A percentile compares a stretch with the other conserved stretches of the same genome.
phyloP scores from a whole-genome alignment of 2,113 vertebrate species.

The Clarias magur region DNA sequence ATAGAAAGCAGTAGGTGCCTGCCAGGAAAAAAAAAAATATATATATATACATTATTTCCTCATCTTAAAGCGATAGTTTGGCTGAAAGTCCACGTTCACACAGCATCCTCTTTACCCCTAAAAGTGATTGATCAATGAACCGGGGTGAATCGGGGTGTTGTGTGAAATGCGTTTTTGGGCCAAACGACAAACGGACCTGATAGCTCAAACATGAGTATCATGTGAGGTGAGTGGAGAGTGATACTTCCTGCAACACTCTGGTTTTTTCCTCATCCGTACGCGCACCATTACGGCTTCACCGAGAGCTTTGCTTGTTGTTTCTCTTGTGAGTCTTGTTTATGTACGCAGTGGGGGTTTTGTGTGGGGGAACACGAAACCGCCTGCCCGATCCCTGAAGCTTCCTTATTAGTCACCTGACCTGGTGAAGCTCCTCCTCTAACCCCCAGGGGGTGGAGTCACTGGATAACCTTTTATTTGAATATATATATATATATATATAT shows the following conservation, averaged over 20 bases:
- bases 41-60: constrained; percentile 89
- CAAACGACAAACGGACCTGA: constrained; percentile 10
- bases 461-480: constrained; percentile 92
- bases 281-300: constrained; percentile 97
- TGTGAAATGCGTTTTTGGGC: constrained; percentile 23
- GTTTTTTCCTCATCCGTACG: constrained; percentile 96
- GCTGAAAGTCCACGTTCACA: constrained; percentile 14
- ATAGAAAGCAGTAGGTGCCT: constrained; percentile 99
- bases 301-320: constrained; percentile 99
- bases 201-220: constrained; percentile 60
- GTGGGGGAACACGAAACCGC: constrained; percentile 71
- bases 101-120: not conserved
- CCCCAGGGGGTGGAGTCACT: constrained; percentile 79
- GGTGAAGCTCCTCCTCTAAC: constrained; percentile 69
- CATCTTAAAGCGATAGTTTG: constrained; percentile 75
- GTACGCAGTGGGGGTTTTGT: constrained; percentile 86
- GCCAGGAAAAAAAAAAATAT: constrained; percentile 73
- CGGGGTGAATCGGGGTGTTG: not conserved
- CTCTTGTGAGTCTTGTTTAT: constrained; percentile 99
- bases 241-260: constrained; percentile 86
- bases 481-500: constrained; percentile 56
- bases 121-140: not conserved
- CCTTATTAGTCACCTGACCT: constrained; percentile 84
- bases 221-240: constrained; percentile 55
- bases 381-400: constrained; percentile 78